Base-by-base conservation (phyloP, 2,113 vertebrate genomes). In the Apodemus sylvaticus region DNA sequence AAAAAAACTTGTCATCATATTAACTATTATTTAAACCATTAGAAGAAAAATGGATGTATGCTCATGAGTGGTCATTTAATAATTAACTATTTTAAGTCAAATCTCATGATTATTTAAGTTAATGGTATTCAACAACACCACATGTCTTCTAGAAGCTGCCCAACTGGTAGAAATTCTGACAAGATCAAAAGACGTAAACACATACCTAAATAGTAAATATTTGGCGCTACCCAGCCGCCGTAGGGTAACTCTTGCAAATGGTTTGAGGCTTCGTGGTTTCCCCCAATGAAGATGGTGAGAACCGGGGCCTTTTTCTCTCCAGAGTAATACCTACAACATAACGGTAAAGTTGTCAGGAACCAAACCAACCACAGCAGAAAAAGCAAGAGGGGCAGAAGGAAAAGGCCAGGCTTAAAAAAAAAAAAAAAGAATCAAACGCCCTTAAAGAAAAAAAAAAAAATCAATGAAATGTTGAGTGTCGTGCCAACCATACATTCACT, bases 161-260 rank as follows among this genome's bases (percentile, higher is more conserved):
- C 34, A 92, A 83, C 58, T 82, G 24, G 81, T 17, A 74, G 29
- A 95, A 83, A 96, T 92, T 31, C 89, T 70, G 34, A 64, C 31
- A 94, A 53, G 36, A 39, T 26, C 12, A 68, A 68, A 68, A 66
- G 45, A 48, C 45, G 34, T 26, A 3, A 93, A 87, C n/a, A 97
- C 97, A 82, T 99, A 99, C 99, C 99, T 91, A 99, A 97, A 71
- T 99, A 99, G 97, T 99, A 99, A 98, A 99, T 99, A 98, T 99
- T 99, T 73, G 99, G 99, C 0, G 99, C 99, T 76, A 99, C 99
- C 99, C 99, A 99, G 82, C 99, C 99, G 74, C 99, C 99, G n/a
- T 99, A 99, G 0, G 99, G 99, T 86, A 99, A 98, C 97, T 99
- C 99, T 97, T 99, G 99, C 88, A 99, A 97, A 97, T 99, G 99